A percentile compares a stretch with the other conserved stretches of the same genome.
Evolutionary conservation across 2,113 vertebrate species (phyloP).

Genomic region (Catharus fuscescens): DNA sequence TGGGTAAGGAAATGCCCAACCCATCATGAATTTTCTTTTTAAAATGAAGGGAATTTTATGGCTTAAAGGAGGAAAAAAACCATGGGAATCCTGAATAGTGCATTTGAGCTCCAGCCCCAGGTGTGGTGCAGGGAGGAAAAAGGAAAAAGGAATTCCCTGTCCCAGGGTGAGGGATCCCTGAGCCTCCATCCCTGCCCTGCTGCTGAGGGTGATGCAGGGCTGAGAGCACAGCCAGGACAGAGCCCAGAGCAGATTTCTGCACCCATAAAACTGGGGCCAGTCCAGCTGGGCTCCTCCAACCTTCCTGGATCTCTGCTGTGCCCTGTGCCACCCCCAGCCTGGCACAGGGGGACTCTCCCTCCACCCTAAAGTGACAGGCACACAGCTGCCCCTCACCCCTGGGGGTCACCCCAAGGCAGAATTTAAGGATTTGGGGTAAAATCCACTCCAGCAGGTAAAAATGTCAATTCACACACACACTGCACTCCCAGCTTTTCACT

Average conservation of each 20-base stretch:
- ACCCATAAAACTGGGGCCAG: neutral
- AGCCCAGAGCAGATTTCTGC: rapidly evolving
- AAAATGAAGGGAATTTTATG: neutral
- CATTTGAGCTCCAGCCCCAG: neutral
- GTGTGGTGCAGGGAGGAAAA: neutral
- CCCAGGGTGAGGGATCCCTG: neutral
- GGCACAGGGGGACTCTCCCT: rapidly evolving
- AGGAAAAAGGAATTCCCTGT: neutral
- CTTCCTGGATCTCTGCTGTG: rapidly evolving
- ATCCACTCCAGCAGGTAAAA: neutral
- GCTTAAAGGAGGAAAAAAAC: neutral
- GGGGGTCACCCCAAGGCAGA: rapidly evolving
- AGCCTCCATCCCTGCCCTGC: neutral
- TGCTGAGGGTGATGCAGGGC: neutral
- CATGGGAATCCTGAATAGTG: neutral
- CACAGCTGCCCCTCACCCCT: neutral
- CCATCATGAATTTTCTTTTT: neutral
- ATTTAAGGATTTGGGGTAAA: rapidly evolving
- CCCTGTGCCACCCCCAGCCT: neutral
- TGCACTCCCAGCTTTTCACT: neutral
- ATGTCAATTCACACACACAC: rapidly evolving
- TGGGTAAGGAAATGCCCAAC: neutral
- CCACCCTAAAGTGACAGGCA: neutral
- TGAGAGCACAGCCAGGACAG: neutral
- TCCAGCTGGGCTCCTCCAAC: neutral